A percentile compares a stretch with the other conserved stretches of the same genome.
These are phyloP conservation scores for Neotoma lepida DNA, from an alignment of 2,113 vertebrate species.

Conservation along the genomic window DNA sequence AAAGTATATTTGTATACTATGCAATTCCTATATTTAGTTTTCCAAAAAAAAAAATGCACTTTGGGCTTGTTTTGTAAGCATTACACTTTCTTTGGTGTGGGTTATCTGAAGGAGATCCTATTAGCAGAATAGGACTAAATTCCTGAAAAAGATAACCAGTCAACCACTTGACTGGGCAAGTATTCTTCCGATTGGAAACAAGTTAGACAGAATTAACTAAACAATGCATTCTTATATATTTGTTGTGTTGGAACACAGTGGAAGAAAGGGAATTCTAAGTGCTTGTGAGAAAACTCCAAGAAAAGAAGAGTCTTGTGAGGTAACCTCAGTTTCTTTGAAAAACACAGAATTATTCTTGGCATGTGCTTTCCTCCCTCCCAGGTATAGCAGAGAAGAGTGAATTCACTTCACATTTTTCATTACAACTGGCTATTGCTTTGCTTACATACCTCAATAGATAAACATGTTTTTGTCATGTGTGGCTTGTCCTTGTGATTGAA, in stretches of 20 bases:
- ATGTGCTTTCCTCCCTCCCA: not conserved
- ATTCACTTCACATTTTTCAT: not conserved
- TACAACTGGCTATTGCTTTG: not conserved
- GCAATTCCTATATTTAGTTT: not conserved
- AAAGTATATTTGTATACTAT: not conserved
- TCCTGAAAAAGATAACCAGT: not conserved
- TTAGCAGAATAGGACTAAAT: not conserved
- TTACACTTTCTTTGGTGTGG: not conserved
- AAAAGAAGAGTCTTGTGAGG: not conserved
- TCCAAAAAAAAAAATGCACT: not conserved
- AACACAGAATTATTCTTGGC: not conserved
- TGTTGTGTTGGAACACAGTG: not conserved
- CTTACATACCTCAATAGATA: not conserved
- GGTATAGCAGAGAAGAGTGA: not conserved
- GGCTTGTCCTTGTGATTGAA: not conserved
- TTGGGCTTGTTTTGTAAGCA: conserved; percentile 10
- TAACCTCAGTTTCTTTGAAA: not conserved
- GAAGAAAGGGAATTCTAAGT: not conserved
- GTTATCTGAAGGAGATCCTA: not conserved
- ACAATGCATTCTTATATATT: not conserved
- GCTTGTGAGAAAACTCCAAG: not conserved
- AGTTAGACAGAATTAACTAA: not conserved
- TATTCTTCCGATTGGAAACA: not conserved
- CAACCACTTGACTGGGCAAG: not conserved
- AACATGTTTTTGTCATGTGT: not conserved